These are phyloP conservation scores for Pipistrellus pygmaeus DNA, from an alignment of 2,797 vertebrate species.

Conservation along the genomic window DNA sequence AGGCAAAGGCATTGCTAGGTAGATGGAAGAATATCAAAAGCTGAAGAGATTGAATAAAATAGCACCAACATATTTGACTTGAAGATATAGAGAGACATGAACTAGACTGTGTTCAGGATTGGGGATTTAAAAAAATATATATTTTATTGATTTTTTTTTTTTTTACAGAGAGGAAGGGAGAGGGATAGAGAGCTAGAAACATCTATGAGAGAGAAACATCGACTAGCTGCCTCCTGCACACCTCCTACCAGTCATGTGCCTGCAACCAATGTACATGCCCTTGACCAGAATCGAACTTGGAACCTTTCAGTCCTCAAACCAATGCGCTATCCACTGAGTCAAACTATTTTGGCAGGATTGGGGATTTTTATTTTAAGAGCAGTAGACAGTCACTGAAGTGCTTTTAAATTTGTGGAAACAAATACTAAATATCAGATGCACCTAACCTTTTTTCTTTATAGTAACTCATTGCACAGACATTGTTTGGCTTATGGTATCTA, in stretches of 20 bases:
- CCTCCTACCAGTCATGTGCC: too few species aligned
- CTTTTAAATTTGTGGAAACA: not conserved
- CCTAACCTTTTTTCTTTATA: not conserved
- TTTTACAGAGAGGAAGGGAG: too few species aligned
- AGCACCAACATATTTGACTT: not conserved
- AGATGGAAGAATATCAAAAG: not conserved
- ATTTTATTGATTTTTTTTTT: too few species aligned
- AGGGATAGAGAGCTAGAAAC: too few species aligned
- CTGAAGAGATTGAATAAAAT: not conserved
- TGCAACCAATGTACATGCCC: too few species aligned
- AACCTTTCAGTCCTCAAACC: too few species aligned
- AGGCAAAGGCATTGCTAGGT: fast-evolving
- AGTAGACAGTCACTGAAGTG: not conserved
- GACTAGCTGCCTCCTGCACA: too few species aligned
- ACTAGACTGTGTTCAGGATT: not conserved
- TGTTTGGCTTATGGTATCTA: not conserved
- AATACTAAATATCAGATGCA: not conserved
- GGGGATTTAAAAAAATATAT: not conserved
- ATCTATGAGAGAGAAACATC: too few species aligned
- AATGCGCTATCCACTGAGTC: too few species aligned
- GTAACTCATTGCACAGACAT: not conserved
- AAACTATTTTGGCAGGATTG: not conserved
- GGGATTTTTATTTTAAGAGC: not conserved
- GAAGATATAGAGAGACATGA: not conserved
- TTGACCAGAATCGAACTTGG: too few species aligned